A percentile compares a stretch with the other conserved stretches of the same genome.
phyloP scores from a whole-genome alignment of 2,888 invertebrate species.

The Bellardia pandia region DNA sequence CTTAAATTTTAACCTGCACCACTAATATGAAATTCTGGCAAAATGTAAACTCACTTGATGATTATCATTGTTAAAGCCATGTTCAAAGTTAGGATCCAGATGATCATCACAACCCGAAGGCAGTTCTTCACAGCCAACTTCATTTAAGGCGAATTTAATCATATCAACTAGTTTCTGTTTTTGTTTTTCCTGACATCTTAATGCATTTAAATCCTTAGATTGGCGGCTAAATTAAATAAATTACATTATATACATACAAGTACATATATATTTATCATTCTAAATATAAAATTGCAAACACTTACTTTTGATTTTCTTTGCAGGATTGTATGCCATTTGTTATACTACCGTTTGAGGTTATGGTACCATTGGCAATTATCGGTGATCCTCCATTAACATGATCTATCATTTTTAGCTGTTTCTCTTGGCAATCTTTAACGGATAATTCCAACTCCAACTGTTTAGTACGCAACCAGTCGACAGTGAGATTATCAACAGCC shows the following conservation, averaged over 20 bases:
- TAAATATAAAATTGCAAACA: neutral
- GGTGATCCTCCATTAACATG: conserved; percentile 82
- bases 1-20: conserved; percentile 60
- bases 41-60: conserved; percentile 86
- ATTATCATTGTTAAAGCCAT: conserved; percentile 85
- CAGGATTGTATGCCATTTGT: conserved; percentile 84
- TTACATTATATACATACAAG: too few species aligned
- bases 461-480: conserved; percentile 93
- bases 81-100: conserved; percentile 86
- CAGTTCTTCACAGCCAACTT: conserved; percentile 94
- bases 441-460: conserved; percentile 90
- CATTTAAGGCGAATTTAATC: conserved; percentile 92
- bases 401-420: conserved; percentile 86
- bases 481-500: conserved; percentile 96
- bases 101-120: conserved; percentile 90
- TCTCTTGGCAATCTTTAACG: conserved; percentile 91
- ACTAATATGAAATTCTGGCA: neutral
- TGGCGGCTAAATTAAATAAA: conserved; percentile 77
- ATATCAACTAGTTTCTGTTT: conserved; percentile 92
- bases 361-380: conserved; percentile 85
- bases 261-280: too few species aligned
- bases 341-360: conserved; percentile 80
- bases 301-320: conserved; percentile 83
- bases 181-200: conserved; percentile 93
- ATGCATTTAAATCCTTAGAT: conserved; percentile 90